Evolutionary conservation across 2,797 vertebrate species (phyloP).

Genomic region (Natrix natrix): DNA sequence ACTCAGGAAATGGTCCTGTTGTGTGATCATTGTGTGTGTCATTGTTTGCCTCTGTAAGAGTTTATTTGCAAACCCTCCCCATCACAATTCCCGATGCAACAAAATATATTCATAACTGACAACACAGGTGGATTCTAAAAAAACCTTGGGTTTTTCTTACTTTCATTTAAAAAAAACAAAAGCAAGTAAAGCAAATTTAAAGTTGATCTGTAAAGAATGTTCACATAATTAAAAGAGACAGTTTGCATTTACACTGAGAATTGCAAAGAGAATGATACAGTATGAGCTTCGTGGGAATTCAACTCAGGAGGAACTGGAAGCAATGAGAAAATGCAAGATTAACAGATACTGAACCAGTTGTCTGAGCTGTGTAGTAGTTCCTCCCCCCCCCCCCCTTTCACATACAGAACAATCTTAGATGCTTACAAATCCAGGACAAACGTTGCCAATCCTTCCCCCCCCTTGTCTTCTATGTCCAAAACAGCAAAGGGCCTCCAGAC

Average conservation of each 20-base stretch:
- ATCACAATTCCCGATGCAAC: too few relatives aligned
- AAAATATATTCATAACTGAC: not conserved
- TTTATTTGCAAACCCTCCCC: not conserved
- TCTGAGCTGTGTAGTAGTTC: not conserved
- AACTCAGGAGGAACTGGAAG: not conserved
- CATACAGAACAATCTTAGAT: not conserved
- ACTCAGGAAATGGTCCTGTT: not conserved
- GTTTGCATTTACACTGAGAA: constrained; percentile 3
- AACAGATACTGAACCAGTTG: not conserved
- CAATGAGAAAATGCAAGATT: not conserved
- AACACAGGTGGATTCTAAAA: not conserved
- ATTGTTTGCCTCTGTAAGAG: not conserved
- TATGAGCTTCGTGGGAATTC: not conserved
- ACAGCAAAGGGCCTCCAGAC: constrained; percentile 25
- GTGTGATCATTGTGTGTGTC: not conserved
- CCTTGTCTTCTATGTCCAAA: not conserved
- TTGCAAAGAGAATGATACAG: not conserved
- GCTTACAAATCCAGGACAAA: constrained; percentile 28
- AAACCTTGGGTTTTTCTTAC: not conserved
- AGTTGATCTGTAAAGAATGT: constrained; percentile 3
- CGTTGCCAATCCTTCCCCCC: constrained; percentile 6
- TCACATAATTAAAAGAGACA: constrained; percentile 20
- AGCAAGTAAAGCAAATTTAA: not conserved
- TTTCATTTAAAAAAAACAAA: not conserved
- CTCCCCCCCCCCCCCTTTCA: not conserved